phyloP scores from a whole-genome alignment of 2,113 vertebrate genomes.

The Ammodytes marinus region DNA sequence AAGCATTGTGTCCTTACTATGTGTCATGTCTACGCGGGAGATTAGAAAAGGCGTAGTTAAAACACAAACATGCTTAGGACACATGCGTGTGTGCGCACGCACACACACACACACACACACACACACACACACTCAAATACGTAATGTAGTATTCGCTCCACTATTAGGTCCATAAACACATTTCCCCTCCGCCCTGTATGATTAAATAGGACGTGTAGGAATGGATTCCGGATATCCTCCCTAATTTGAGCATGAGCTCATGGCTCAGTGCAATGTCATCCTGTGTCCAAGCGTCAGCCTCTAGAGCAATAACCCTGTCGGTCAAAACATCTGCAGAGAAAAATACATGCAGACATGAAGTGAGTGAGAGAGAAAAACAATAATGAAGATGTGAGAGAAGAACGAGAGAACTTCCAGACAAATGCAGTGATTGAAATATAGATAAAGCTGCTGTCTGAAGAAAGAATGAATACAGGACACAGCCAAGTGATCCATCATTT shows the following conservation, averaged over 20 bases:
- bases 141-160: slow-evolving; percentile 46
- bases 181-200: slow-evolving; percentile 71
- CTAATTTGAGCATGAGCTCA: slow-evolving; percentile 84
- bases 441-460: slow-evolving; percentile 43
- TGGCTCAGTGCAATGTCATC: slow-evolving; percentile 71
- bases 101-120: slow-evolving; percentile 20
- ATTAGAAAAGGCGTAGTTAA: slow-evolving; percentile 43
- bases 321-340: slow-evolving; percentile 82
- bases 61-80: slow-evolving; percentile 42
- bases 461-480: slow-evolving; percentile 23
- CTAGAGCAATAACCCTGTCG: slow-evolving; percentile 79
- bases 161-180: slow-evolving; percentile 69
- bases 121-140: slow-evolving; percentile 34
- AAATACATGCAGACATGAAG: slow-evolving; percentile 58
- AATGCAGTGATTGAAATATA: slow-evolving; percentile 55
- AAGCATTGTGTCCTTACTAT: slow-evolving; percentile 49
- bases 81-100: neutral
- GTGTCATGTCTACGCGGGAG: slow-evolving; percentile 63
- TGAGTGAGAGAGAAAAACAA: slow-evolving; percentile 41
- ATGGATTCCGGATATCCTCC: slow-evolving; percentile 83
- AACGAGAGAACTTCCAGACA: slow-evolving; percentile 55
- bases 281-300: slow-evolving; percentile 76
- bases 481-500: slow-evolving; percentile 34
- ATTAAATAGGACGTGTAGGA: slow-evolving; percentile 78
- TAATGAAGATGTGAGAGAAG: slow-evolving; percentile 52